Base-by-base conservation (phyloP, 92 coral and sea anemone species). In the Actinernus sp. region DNA sequence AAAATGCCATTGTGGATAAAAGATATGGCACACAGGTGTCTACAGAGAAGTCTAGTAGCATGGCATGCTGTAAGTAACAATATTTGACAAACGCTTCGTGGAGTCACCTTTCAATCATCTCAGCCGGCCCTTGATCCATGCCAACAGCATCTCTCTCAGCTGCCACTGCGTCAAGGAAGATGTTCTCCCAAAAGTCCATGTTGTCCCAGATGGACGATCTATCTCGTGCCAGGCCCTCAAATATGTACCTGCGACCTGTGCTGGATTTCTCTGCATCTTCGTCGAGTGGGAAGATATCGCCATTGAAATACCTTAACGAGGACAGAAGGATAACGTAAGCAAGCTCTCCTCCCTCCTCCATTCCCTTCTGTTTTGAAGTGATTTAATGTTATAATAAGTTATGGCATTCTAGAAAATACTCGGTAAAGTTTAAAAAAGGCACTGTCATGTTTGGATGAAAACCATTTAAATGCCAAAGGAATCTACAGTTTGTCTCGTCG, bases 181-280 rank as follows among this genome's bases (percentile, higher is more conserved):
- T 48, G 55, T 86, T 91, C 71, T 94, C 98, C 98, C 98, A 94
- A 80, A 94, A 94, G 43, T 91, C 97, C 98, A 94, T 94, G 74
- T 94, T 94, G 64, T 91, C 92, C 98, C 98, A 94, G 70, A 94
- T 49, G 3, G 97, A 3, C 1, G 95, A 86, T 38, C 98, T 64
- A 62, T 94, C 98, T 19, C 54, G 74, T 9, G 88, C 36, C 63
- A 94, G 66, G 11, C 95, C 97, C 81, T 94, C 95, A 70, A 94
- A 94, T 22, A 94, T 67, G 55, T 94, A 94, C 27, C 97, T 78
- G 19, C 97, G 76, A 4, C 97, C 97, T 16, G 97, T 90, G 14
- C 68, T 85, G 78, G 72, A 44, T 34, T 64, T 71, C 16, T 67
- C 73, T 13, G 86, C 57, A 9, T 78, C 81, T 8, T 90, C 92